Base-by-base conservation (phyloP, 2,888 invertebrate species). In the Muscina levida region DNA sequence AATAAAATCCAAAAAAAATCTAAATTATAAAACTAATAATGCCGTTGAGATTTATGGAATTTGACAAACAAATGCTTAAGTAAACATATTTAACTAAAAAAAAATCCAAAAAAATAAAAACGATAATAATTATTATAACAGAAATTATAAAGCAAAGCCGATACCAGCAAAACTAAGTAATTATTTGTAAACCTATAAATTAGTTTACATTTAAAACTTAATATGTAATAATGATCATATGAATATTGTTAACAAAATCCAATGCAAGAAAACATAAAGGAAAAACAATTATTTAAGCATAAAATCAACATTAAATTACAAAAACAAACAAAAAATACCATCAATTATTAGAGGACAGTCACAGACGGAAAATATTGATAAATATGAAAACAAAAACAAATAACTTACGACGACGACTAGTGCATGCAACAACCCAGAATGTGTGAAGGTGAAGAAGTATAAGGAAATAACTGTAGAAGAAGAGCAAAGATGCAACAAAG, bases 371-470 rank as follows among this genome's bases (percentile, higher is more conserved):
- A 53, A 51, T 72, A 26, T 59, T 68, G 11, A 62, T 62, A 59
- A 56, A 67, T 46, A 57, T 48, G 13, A 53, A 57, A 26, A 46
- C 48, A 44, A 46, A 42, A 72, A n/a, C 42, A 59, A 76, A 79
- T 79, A 82, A 73, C 83, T 37, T 71, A 59, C 15, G 57, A 73
- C 44, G 56, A 51, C 26, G 74, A 80, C 56, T 62, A 76, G 73
- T 76, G 78, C 78, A 79, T 82, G 81, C 77, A 83, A 83, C 76
- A 74, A 80, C 70, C 56, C 59, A 77, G 82, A 84, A 87, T n/a
- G n/a, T n/a, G n/a, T n/a, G 84, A 84, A 77, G 8, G 8, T 31
- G 31, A 31, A 31, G 31, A 5, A 80, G 73, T n/a, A 77, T 71
- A 78, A 71, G 72, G 56, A 82, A 73, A 71, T 42, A 59, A 56